phyloP scores from a whole-genome alignment of 1,140 invertebrate species.

The Condylostylus longicornis region DNA sequence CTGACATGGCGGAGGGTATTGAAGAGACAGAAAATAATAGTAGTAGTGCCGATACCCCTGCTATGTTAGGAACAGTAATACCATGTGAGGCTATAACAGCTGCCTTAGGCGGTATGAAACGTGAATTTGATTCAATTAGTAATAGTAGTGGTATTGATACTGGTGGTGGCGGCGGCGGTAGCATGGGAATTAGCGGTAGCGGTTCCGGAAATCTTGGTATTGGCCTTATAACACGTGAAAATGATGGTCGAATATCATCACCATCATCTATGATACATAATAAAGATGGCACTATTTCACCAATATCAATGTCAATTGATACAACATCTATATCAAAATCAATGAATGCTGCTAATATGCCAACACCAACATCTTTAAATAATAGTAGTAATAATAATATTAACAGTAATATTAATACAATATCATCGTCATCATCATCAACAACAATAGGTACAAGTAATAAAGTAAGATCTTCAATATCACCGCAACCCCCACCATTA shows the following conservation, averaged over 20 bases:
- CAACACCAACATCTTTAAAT: slow-evolving; percentile 10
- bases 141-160: slow-evolving; percentile 10
- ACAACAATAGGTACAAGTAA: slow-evolving; percentile 1
- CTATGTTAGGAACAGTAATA: slow-evolving; percentile 29
- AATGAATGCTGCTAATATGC: slow-evolving; percentile 12
- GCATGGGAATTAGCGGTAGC: no score
- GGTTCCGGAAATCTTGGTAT: no score
- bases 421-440: neutral
- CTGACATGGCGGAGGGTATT: slow-evolving; percentile 32
- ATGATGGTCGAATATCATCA: slow-evolving; percentile 2
- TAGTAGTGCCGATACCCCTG: slow-evolving; percentile 9
- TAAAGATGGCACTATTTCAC: neutral
- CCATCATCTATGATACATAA: no score
- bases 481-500: slow-evolving; percentile 1
- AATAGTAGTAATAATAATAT: slow-evolving; percentile 9
- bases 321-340: slow-evolving; percentile 20
- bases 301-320: slow-evolving; percentile 5
- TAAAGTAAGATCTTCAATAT: neutral
- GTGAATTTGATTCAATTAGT: slow-evolving; percentile 18
- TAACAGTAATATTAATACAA: neutral
- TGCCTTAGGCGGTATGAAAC: slow-evolving; percentile 22
- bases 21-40: slow-evolving; percentile 24
- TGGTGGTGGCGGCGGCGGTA: slow-evolving; percentile 18
- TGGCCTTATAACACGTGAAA: no score
- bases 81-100: slow-evolving; percentile 26